Conservation (phyloP, 2,797 vertebrate genomes). For the Dromococcyx pavoninus region DNA sequence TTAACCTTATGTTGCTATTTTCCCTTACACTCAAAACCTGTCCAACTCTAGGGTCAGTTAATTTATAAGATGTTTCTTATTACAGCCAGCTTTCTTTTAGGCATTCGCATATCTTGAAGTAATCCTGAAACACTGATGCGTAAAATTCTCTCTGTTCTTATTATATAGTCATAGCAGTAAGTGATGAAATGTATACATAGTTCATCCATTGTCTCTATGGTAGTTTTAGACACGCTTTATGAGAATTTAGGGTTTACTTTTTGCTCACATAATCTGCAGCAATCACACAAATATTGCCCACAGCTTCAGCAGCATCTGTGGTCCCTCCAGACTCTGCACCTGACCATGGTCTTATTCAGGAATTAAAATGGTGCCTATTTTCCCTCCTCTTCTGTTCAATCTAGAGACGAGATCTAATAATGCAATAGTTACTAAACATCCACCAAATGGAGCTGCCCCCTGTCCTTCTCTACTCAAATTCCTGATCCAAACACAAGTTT, state of each 20-base stretch:
- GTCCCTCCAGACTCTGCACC: neutral
- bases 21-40: neutral
- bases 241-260: neutral
- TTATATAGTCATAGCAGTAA: neutral
- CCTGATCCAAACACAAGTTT: neutral
- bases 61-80: neutral
- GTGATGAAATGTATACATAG: neutral
- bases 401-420: neutral
- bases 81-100: neutral
- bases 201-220: neutral
- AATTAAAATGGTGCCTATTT: neutral
- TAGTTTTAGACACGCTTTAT: neutral
- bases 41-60: neutral
- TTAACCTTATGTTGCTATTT: neutral
- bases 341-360: neutral
- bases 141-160: neutral
- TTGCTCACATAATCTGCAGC: neutral
- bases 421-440: neutral
- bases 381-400: neutral
- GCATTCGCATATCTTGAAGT: neutral
- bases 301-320: neutral
- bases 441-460: neutral
- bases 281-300: neutral
- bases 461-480: neutral
- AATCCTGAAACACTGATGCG: neutral